Percentiles rank a stretch among this genome's conserved stretches.
Conservation (phyloP, 1,140 invertebrate genomes). For the Chelonus insularis region DNA sequence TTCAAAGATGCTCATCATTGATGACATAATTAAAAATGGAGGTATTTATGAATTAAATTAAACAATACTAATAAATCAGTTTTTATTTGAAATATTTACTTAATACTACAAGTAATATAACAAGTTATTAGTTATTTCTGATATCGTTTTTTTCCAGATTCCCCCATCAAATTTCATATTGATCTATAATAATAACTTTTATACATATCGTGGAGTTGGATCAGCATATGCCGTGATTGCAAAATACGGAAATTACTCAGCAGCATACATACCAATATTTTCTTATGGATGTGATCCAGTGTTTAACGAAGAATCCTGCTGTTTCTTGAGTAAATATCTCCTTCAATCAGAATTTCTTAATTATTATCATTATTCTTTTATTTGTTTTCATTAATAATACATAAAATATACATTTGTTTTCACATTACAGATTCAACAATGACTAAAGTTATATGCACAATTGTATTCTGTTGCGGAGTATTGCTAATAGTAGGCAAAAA, state of each 20-base stretch:
- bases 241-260: constrained; percentile 51
- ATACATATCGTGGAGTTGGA: constrained; percentile 68
- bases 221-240: constrained; percentile 67
- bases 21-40: constrained; percentile 64
- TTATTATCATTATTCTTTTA: neutral
- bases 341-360: neutral
- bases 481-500: constrained; percentile 65
- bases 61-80: too few relatives aligned
- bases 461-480: constrained; percentile 63
- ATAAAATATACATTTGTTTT: too few relatives aligned
- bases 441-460: constrained; percentile 59
- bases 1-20: constrained; percentile 65
- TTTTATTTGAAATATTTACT: too few relatives aligned
- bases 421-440: constrained; percentile 51
- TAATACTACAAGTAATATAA: too few relatives aligned
- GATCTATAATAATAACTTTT: constrained; percentile 59
- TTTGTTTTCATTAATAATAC: constrained; percentile 9
- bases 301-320: constrained; percentile 53
- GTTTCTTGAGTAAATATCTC: constrained; percentile 51
- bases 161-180: constrained; percentile 31
- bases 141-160: constrained; percentile 41
- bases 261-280: constrained; percentile 69
- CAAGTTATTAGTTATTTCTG: too few relatives aligned
- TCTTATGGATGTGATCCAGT: constrained; percentile 67
- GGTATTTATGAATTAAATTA: constrained; percentile 62